Evolutionary conservation across 2,888 invertebrate species (phyloP), one percentile per base, ranked within the genome.

Genomic region (Loripinus fragilis): DNA sequence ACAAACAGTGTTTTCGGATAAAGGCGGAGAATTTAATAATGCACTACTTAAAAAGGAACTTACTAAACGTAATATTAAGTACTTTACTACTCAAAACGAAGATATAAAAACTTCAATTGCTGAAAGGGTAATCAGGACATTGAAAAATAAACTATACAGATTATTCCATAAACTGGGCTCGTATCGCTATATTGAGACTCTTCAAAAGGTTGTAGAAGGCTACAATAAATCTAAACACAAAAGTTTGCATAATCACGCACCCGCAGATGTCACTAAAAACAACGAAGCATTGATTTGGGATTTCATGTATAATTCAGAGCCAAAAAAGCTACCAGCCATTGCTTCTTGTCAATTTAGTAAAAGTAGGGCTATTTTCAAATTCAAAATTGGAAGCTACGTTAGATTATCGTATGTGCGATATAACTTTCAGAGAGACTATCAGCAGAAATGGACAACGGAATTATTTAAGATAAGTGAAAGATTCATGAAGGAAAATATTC

Each of bases 401-500:
- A 55, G 81, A 35, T 42, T 81, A 28, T 64, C 75, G 25, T 70
- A 67, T 41, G 41, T 28, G 12, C 78, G 66, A 66, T 55, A 76
- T 30, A 65, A 74, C 7, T 82, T 82, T 70, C 76, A 78, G 69
- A 73, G 76, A 52, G 78, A 78, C 28, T 78, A 82, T 71, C 71
- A 74, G 17, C 78, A 81, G 30, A 81, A 78, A 70, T 81, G 75
- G 78, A 81, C 81, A 17, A 48, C 35, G 17, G 81, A 81, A 52
- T 45, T 73, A 15, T 81, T 81, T 66, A 75, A 55, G 67, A 71
- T 78, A 17, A 30, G n/a, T 2, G 35, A 71, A 3, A 50, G 80
- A 38, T 73, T 45, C 50, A 8, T 76, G 0, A 66, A 74, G 65
- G n/a, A 72, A 60, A 60, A 60, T 55, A 38, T 67, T 55, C 38